phyloP scores from a whole-genome alignment of 2,113 vertebrate species.

The Willisornis vidua region DNA sequence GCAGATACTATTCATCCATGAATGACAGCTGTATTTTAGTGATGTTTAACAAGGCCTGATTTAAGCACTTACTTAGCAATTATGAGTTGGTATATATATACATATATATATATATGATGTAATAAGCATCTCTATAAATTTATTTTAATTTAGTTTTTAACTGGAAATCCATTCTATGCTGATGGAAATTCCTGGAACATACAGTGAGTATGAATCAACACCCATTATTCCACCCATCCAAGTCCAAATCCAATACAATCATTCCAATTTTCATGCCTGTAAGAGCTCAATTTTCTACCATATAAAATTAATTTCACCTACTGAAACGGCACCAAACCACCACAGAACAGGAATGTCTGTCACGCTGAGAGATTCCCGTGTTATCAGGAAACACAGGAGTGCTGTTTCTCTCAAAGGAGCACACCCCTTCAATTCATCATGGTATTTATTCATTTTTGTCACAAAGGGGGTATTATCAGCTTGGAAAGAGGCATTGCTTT shows the following conservation, averaged over 20 bases:
- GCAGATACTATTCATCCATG: not conserved
- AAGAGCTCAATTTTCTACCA: not conserved
- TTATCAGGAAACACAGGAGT: not conserved
- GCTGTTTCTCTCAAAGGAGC: not conserved
- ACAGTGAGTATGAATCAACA: not conserved
- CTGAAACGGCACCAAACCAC: not conserved
- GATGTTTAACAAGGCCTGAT: not conserved
- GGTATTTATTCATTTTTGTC: not conserved
- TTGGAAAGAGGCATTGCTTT: not conserved
- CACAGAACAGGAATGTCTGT: not conserved
- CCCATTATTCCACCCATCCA: not conserved
- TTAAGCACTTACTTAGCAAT: not conserved
- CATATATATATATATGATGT: not conserved
- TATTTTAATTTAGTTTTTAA: not conserved
- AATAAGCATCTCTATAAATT: not conserved
- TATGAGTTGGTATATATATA: not conserved
- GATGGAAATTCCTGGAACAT: not conserved
- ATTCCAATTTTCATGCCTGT: not conserved
- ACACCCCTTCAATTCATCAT: not conserved
- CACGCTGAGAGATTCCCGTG: rapidly evolving
- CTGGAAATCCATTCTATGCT: not conserved
- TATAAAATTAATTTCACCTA: not conserved
- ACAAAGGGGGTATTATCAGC: not conserved
- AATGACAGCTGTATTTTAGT: not conserved
- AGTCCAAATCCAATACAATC: not conserved